phyloP scores from a whole-genome alignment of 2,113 vertebrate genomes.

The Scomber colias region DNA sequence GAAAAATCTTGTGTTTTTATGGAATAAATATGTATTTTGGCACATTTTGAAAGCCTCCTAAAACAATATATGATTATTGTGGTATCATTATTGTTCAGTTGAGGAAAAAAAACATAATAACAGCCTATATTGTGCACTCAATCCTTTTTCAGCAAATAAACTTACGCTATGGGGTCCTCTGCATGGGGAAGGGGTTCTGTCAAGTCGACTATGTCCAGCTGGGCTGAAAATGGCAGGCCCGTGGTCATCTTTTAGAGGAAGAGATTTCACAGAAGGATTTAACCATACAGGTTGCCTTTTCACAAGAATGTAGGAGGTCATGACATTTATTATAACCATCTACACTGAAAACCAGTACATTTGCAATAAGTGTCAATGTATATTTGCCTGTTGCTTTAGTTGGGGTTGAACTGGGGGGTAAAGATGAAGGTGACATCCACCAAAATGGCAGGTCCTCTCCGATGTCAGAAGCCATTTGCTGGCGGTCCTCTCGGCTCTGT shows the following conservation, averaged over 20 bases:
- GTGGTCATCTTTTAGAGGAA: conserved; percentile 40
- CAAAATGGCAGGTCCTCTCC: conserved; percentile 82
- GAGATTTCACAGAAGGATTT: neutral
- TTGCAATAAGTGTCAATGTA: conserved; percentile 8
- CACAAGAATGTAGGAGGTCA: neutral
- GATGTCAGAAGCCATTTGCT: conserved; percentile 33
- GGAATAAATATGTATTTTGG: conserved; percentile 2
- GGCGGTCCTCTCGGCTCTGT: conserved; percentile 86
- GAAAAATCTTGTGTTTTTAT: neutral
- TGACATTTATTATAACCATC: neutral
- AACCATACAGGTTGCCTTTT: neutral
- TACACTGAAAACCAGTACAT: neutral
- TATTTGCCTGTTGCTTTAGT: conserved; percentile 57
- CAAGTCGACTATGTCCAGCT: conserved; percentile 9
- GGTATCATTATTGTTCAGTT: neutral
- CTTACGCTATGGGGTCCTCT: conserved; percentile 63
- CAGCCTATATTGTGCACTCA: neutral
- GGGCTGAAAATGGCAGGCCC: conserved; percentile 29
- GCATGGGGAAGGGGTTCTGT: conserved; percentile 51
- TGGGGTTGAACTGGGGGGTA: conserved; percentile 68
- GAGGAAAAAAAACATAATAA: neutral
- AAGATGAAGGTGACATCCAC: conserved; percentile 83
- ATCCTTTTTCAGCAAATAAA: conserved; percentile 3
- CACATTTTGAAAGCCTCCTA: neutral
- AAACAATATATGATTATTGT: neutral